Percentiles rank a stretch among this genome's conserved stretches.
phyloP scores from a whole-genome alignment of 2,888 invertebrate genomes.

The Catocala nupta region DNA sequence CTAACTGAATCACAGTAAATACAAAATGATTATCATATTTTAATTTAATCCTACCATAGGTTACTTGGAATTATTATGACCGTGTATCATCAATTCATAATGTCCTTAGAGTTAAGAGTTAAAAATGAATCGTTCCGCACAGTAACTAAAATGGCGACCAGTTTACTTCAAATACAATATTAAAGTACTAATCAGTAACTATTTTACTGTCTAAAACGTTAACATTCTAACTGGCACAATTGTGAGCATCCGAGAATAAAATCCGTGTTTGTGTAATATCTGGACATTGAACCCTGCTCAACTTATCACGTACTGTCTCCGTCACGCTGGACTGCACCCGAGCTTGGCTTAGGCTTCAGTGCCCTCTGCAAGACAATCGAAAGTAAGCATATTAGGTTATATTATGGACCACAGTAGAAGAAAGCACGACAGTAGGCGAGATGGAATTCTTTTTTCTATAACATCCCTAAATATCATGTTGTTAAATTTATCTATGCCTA shows the following conservation, averaged over 20 bases:
- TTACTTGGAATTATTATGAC: constrained; percentile 73
- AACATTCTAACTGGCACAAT: constrained; percentile 83
- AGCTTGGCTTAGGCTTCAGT: constrained; percentile 71
- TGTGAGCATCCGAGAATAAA: constrained; percentile 79
- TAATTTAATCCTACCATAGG: constrained; percentile 53
- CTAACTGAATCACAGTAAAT: constrained; percentile 83
- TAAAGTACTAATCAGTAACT: constrained; percentile 72
- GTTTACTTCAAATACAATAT: constrained; percentile 60
- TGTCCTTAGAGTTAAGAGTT: constrained; percentile 52
- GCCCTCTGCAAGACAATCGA: constrained; percentile 66
- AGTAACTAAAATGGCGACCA: constrained; percentile 63
- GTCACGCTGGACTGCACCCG: constrained; percentile 52
- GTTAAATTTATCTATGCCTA: too few species aligned
- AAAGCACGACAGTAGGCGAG: too few species aligned
- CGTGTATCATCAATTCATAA: constrained; percentile 55
- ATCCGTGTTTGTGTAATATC: constrained; percentile 61
- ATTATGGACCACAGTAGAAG: too few species aligned
- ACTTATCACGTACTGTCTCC: constrained; percentile 71
- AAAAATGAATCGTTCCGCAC: constrained; percentile 46
- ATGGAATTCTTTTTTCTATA: too few species aligned
- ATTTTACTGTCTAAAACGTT: constrained; percentile 72
- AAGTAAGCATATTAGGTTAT: constrained; percentile 2
- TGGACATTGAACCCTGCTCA: constrained; percentile 80
- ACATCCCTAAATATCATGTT: too few species aligned
- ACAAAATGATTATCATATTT: constrained; percentile 66